These are phyloP conservation scores for Caenorhabditis auriculariae DNA, from an alignment of 2,888 invertebrate genomes.

Conservation along the genomic window DNA sequence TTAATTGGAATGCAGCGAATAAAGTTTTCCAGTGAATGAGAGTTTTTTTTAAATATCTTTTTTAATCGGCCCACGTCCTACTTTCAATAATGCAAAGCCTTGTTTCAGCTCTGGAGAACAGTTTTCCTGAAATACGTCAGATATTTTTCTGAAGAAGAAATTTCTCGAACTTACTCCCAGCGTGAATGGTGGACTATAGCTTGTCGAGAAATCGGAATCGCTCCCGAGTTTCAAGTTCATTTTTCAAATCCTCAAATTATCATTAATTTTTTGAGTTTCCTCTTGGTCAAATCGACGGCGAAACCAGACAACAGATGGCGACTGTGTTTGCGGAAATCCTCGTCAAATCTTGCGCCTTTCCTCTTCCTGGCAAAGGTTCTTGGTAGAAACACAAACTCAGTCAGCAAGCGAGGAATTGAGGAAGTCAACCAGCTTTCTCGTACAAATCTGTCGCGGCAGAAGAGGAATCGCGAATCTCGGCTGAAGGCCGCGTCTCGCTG, in stretches of 20 bases:
- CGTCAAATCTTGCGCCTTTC: slow-evolving; percentile 42
- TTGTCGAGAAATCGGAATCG: slow-evolving; percentile 27
- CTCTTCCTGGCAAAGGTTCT: slow-evolving; percentile 5
- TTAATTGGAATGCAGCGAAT: background rate
- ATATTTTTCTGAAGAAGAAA: slow-evolving; percentile 38
- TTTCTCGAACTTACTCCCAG: slow-evolving; percentile 44
- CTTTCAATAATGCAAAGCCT: background rate
- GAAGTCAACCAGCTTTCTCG: slow-evolving; percentile 40
- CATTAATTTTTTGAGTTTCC: slow-evolving; percentile 18
- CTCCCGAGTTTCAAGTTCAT: slow-evolving; percentile 28
- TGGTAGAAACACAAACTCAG: too few species aligned
- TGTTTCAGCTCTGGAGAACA: slow-evolving; percentile 31
- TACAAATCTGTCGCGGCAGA: slow-evolving; percentile 43
- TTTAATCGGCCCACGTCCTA: background rate
- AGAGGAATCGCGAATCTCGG: slow-evolving; percentile 39
- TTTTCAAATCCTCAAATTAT: background rate
- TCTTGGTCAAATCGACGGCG: slow-evolving; percentile 23
- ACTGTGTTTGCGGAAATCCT: slow-evolving; percentile 35
- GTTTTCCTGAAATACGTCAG: slow-evolving; percentile 40
- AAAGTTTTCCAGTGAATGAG: too few species aligned
- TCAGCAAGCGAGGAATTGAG: too few species aligned
- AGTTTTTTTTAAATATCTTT: background rate
- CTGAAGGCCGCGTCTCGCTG: slow-evolving; percentile 31
- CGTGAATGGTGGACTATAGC: slow-evolving; percentile 57
- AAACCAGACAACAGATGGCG: slow-evolving; percentile 28